Percentiles rank a stretch among this genome's conserved stretches.
These are phyloP conservation scores for Acrobasis suavella DNA, from an alignment of 2,888 invertebrate species.

Conservation along the genomic window DNA sequence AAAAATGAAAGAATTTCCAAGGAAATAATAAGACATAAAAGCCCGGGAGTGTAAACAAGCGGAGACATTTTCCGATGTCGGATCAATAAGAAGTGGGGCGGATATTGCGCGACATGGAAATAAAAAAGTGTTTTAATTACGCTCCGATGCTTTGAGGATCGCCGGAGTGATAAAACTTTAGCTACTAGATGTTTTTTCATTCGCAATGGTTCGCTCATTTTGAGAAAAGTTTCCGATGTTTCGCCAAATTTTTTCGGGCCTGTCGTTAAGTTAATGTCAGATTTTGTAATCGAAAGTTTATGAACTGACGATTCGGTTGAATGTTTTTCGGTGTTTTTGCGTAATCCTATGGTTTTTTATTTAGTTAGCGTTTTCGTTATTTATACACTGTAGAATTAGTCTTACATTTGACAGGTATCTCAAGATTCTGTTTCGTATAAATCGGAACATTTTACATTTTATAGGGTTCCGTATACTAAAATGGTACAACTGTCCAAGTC, in stretches of 20 bases:
- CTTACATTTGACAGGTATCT: too few species aligned
- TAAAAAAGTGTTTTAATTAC: constrained; percentile 64
- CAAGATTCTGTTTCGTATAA: too few species aligned
- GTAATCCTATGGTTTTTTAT: background rate
- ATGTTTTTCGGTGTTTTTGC: background rate
- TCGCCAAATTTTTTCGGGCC: constrained; percentile 2
- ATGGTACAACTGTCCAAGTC: too few species aligned
- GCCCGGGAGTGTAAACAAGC: constrained; percentile 48
- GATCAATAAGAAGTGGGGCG: constrained; percentile 65
- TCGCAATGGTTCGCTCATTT: constrained; percentile 2
- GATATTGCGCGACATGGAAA: constrained; percentile 64
- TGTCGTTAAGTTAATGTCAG: background rate
- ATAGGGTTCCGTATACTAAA: too few species aligned
- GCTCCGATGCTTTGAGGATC: constrained; percentile 46
- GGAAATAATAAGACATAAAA: constrained; percentile 69
- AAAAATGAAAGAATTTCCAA: constrained; percentile 43
- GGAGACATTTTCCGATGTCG: constrained; percentile 55
- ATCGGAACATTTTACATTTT: too few species aligned
- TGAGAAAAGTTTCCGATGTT: constrained; percentile 11
- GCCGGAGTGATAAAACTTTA: constrained; percentile 36
- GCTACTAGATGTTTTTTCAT: constrained; percentile 19
- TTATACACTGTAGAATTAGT: too few species aligned
- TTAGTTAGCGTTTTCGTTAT: background rate
- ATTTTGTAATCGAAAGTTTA: constrained; percentile 5
- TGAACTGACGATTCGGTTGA: background rate